These are phyloP conservation scores for Crambe crambe DNA, from an alignment of 37 sponge, comb jelly and placozoan genomes.

Conservation along the genomic window DNA sequence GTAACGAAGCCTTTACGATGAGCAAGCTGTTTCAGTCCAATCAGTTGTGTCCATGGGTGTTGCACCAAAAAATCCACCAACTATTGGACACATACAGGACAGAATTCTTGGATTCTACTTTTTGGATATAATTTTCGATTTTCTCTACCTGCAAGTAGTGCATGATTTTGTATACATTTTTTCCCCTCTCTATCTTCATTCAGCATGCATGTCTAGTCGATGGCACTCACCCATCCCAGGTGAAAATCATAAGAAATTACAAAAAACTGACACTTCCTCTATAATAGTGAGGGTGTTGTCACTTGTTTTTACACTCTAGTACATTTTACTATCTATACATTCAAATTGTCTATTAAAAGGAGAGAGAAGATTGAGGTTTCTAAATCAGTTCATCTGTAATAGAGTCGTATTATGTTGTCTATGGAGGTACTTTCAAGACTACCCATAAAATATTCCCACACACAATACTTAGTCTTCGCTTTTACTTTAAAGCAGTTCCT, in stretches of 20 bases:
- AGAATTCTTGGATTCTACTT: neutral
- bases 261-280: slow-evolving; percentile 23
- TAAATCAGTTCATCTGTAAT: too few relatives aligned
- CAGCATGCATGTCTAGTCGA: neutral
- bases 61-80: neutral
- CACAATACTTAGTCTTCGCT: slow-evolving; percentile 21
- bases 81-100: neutral
- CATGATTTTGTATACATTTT: neutral
- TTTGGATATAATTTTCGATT: slow-evolving; percentile 6
- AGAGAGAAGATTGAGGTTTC: neutral
- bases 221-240: slow-evolving; percentile 11
- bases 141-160: slow-evolving; percentile 29
- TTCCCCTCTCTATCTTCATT: neutral
- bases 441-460: too few relatives aligned
- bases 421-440: too few relatives aligned
- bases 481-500: too few relatives aligned
- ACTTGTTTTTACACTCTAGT: slow-evolving; percentile 14
- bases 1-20: neutral
- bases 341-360: slow-evolving; percentile 26
- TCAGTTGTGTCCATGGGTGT: neutral
- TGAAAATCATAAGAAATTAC: slow-evolving; percentile 23
- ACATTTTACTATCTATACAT: slow-evolving; percentile 5
- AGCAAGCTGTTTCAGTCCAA: neutral
- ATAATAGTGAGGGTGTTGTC: neutral
- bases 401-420: too few relatives aligned